A percentile compares a stretch with the other conserved stretches of the same genome.
phyloP scores from a whole-genome alignment of 1,140 invertebrate species.

The Listronotus bonariensis region DNA sequence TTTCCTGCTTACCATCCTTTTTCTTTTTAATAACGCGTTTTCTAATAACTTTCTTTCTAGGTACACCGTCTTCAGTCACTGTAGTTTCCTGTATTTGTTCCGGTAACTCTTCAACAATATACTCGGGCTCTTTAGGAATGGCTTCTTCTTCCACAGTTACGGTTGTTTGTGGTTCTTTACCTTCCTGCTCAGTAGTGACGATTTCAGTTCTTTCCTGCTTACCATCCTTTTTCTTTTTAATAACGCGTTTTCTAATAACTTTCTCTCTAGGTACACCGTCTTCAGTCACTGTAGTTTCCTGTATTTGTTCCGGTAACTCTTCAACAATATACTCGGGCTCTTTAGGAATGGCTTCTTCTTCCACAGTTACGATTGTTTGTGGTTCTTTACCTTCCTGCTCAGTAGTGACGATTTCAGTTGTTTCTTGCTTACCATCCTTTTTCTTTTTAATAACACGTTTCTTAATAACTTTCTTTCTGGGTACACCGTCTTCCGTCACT shows the following conservation, averaged over 20 bases:
- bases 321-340: conserved; percentile 43
- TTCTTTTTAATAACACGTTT: conserved; percentile 49
- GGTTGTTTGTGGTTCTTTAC: conserved; percentile 47
- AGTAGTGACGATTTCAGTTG: conserved; percentile 49
- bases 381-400: conserved; percentile 51
- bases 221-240: conserved; percentile 32
- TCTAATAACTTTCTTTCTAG: conserved; percentile 45
- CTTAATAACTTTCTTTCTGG: conserved; percentile 47
- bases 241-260: conserved; percentile 44
- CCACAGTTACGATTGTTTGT: conserved; percentile 49
- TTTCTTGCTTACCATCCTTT: conserved; percentile 49
- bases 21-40: conserved; percentile 45
- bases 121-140: conserved; percentile 39
- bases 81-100: conserved; percentile 46
- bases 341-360: conserved; percentile 37
- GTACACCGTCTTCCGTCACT: conserved; percentile 41
- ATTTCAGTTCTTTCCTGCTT: conserved; percentile 32
- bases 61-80: conserved; percentile 34
- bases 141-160: conserved; percentile 45
- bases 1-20: conserved; percentile 42
- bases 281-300: conserved; percentile 20
- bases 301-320: conserved; percentile 49
- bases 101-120: conserved; percentile 38
- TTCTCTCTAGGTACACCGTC: conserved; percentile 41
- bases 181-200: conserved; percentile 57